Percentiles rank a stretch among this genome's conserved stretches.
phyloP scores from a whole-genome alignment of 2,113 vertebrate genomes.

The Xiphophorus couchianus region DNA sequence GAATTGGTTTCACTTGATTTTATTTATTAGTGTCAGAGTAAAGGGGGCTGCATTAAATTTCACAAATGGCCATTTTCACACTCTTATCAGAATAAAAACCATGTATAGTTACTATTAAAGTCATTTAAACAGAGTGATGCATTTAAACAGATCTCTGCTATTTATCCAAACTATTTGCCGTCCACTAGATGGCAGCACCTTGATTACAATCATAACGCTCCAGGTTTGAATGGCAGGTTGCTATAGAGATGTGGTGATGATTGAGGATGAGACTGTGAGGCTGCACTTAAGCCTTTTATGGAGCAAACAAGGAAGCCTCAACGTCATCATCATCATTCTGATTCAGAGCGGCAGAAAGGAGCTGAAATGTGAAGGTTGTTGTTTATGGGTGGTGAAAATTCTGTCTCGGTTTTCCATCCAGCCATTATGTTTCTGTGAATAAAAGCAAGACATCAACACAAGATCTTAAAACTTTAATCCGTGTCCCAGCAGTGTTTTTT shows the following conservation, averaged over 20 bases:
- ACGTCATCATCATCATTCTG: slow-evolving; percentile 27
- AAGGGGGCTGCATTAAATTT: background rate
- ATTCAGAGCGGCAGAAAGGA: slow-evolving; percentile 14
- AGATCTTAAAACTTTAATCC: background rate
- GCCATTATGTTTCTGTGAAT: background rate
- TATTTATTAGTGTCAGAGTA: background rate
- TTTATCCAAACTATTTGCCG: background rate
- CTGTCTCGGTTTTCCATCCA: background rate
- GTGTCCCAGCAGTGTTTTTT: background rate
- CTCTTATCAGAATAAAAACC: no score
- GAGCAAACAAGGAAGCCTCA: slow-evolving; percentile 26
- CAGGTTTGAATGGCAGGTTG: slow-evolving; percentile 48
- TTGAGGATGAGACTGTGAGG: slow-evolving; percentile 30
- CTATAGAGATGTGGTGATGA: slow-evolving; percentile 65
- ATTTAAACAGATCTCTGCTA: background rate
- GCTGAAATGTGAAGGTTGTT: slow-evolving; percentile 27
- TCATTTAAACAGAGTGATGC: background rate
- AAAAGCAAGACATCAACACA: background rate
- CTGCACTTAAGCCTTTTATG: slow-evolving; percentile 61
- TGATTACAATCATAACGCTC: slow-evolving; percentile 6
- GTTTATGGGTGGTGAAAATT: background rate
- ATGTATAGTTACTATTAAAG: background rate
- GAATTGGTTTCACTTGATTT: no score
- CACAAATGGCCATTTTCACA: background rate
- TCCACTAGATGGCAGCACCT: slow-evolving; percentile 69